A percentile compares a stretch with the other conserved stretches of the same genome.
Conservation (phyloP, 2,888 invertebrate species). For the Nesidiocoris tenuis region DNA sequence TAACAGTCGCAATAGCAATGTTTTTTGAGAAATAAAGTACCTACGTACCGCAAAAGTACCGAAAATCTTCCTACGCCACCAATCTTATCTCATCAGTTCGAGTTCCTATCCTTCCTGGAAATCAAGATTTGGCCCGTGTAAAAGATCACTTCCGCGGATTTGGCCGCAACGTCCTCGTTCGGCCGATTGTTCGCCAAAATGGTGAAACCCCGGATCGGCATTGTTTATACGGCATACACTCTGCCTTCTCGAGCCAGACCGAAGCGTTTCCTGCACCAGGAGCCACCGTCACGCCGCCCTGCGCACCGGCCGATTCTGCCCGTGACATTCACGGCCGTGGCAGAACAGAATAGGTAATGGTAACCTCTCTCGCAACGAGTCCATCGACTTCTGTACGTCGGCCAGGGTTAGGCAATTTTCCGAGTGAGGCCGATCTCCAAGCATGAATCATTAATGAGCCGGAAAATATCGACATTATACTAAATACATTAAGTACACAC, state of each 20-base stretch:
- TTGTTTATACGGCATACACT: background rate
- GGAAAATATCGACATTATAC: too few species aligned
- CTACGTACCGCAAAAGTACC: too few species aligned
- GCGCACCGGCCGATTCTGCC: constrained; percentile 19
- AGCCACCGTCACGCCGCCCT: constrained; percentile 28
- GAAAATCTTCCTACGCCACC: too few species aligned
- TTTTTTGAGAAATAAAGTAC: too few species aligned
- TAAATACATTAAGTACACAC: too few species aligned
- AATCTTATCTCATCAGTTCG: too few species aligned
- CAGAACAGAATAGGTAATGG: constrained; percentile 8
- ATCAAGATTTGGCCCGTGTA: too few species aligned
- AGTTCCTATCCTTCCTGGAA: too few species aligned
- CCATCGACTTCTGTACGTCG: background rate
- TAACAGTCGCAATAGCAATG: too few species aligned
- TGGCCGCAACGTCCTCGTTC: too few species aligned
- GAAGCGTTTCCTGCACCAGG: constrained; percentile 11
- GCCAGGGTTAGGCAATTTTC: background rate
- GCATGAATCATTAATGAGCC: too few species aligned
- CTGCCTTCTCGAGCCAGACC: background rate
- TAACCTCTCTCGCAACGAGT: background rate
- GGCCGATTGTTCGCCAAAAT: background rate
- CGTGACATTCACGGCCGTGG: constrained; percentile 34
- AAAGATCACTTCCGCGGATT: background rate
- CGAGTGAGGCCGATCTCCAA: too few species aligned
- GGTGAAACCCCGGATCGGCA: background rate